A percentile compares a stretch with the other conserved stretches of the same genome.
phyloP scores from a whole-genome alignment of 2,797 vertebrate species.

The Pogoniulus pusillus region DNA sequence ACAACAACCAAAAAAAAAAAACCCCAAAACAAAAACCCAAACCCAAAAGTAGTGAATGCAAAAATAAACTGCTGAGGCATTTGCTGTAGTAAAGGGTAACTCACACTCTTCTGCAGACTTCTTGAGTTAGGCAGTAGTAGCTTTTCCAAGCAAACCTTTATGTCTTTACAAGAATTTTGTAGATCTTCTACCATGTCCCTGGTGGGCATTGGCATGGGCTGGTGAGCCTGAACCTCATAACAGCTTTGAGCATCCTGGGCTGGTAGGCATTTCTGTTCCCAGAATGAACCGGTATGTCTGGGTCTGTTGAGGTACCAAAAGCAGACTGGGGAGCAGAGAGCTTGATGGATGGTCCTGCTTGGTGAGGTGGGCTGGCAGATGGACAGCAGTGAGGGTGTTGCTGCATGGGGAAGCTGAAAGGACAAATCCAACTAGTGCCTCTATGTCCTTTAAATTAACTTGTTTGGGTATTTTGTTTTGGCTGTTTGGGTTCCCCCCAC shows the following conservation, averaged over 20 bases:
- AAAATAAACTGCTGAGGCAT: background rate
- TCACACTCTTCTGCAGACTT: background rate
- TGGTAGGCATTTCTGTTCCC: background rate
- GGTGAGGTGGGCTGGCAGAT: rapidly evolving
- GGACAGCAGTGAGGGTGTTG: background rate
- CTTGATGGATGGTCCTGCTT: rapidly evolving
- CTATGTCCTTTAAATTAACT: background rate
- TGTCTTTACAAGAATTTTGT: background rate
- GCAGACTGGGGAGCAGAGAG: rapidly evolving
- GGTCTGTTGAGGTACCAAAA: background rate
- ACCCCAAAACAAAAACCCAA: background rate
- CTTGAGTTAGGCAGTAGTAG: background rate
- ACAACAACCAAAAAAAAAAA: background rate
- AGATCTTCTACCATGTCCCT: background rate
- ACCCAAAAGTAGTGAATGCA: background rate
- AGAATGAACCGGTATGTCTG: rapidly evolving
- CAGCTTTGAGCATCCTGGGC: background rate
- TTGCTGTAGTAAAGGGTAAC: slow-evolving; percentile 6
- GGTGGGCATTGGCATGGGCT: background rate
- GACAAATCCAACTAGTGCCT: too few species aligned
- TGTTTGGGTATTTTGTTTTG: background rate
- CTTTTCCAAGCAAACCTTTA: background rate
- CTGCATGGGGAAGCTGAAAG: background rate
- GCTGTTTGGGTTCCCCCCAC: background rate
- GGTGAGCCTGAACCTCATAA: rapidly evolving